Percentiles rank a stretch among this genome's conserved stretches.
phyloP scores from a whole-genome alignment of 1,140 invertebrate species.

The Drosophila leontia region DNA sequence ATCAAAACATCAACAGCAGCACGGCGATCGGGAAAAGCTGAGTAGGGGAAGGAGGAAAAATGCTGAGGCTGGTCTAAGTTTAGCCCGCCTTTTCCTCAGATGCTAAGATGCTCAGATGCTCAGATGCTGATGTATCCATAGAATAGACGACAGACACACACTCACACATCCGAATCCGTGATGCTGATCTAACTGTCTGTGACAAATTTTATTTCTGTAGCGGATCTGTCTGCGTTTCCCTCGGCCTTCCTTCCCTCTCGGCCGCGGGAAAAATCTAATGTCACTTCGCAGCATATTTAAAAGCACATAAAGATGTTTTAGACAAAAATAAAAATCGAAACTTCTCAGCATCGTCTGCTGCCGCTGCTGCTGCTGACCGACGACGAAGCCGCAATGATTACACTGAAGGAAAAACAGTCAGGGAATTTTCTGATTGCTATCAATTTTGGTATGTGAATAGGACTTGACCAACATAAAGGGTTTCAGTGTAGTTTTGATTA shows the following conservation, averaged over 20 bases:
- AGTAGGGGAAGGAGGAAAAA: constrained; percentile 6
- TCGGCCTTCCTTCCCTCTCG: constrained; percentile 15
- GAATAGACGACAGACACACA: constrained; percentile 31
- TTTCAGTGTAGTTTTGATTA: background rate
- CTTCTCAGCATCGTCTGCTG: constrained; percentile 42
- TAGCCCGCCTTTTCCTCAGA: constrained; percentile 59
- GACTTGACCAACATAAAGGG: background rate
- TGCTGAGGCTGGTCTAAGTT: constrained; percentile 45
- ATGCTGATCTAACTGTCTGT: constrained; percentile 79
- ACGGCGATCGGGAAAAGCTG: constrained; percentile 5
- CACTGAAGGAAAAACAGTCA: constrained; percentile 2
- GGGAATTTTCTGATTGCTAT: background rate
- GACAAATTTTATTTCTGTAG: constrained; percentile 82
- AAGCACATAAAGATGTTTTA: constrained; percentile 83
- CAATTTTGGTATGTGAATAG: background rate
- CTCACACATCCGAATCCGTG: constrained; percentile 30
- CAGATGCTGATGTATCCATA: constrained; percentile 42
- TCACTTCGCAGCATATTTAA: constrained; percentile 83
- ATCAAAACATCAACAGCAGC: constrained; percentile 76
- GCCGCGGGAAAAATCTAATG: constrained; percentile 67
- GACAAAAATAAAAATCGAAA: constrained; percentile 74
- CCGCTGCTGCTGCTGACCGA: constrained; percentile 40
- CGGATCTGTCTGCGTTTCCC: constrained; percentile 68
- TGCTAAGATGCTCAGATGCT: constrained; percentile 44
- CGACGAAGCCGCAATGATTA: constrained; percentile 34